Percentiles rank a stretch among this genome's conserved stretches.
phyloP scores from a whole-genome alignment of 2,113 vertebrate genomes.

The Cyphomyrus discorhynchus region DNA sequence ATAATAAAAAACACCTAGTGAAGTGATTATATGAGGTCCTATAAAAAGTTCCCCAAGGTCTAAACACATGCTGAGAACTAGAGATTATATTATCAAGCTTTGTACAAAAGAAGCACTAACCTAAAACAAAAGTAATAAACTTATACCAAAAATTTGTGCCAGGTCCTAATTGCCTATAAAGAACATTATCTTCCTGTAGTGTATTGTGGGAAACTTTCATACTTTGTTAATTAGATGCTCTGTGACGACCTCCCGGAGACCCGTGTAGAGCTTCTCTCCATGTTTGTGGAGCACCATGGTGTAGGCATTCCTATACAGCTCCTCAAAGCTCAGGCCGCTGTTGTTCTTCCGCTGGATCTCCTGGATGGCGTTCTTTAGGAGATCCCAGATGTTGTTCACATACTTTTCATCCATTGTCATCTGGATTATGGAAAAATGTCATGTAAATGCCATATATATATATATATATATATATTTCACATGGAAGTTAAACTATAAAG shows the following conservation, averaged over 20 bases:
- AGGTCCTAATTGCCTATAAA: background rate
- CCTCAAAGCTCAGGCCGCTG: slow-evolving; percentile 97
- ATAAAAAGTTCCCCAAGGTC: background rate
- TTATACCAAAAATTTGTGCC: background rate
- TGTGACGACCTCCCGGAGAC: slow-evolving; percentile 94
- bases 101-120: background rate
- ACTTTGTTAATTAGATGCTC: slow-evolving; percentile 99
- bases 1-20: background rate
- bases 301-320: slow-evolving; percentile 97
- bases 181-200: background rate
- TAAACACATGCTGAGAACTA: background rate
- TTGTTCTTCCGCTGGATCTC: slow-evolving; percentile 99
- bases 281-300: slow-evolving; percentile 99
- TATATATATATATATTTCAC: background rate
- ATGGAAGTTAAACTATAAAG: background rate
- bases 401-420: slow-evolving; percentile 99
- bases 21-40: background rate
- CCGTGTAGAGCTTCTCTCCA: slow-evolving; percentile 97
- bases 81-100: background rate
- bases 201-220: slow-evolving; percentile 26
- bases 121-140: background rate
- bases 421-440: slow-evolving; percentile 58
- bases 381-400: slow-evolving; percentile 99
- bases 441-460: background rate
- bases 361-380: slow-evolving; percentile 98